A percentile compares a stretch with the other conserved stretches of the same genome.
Conservation (phyloP, 2,888 invertebrate species). For the Callimorpha dominula region DNA sequence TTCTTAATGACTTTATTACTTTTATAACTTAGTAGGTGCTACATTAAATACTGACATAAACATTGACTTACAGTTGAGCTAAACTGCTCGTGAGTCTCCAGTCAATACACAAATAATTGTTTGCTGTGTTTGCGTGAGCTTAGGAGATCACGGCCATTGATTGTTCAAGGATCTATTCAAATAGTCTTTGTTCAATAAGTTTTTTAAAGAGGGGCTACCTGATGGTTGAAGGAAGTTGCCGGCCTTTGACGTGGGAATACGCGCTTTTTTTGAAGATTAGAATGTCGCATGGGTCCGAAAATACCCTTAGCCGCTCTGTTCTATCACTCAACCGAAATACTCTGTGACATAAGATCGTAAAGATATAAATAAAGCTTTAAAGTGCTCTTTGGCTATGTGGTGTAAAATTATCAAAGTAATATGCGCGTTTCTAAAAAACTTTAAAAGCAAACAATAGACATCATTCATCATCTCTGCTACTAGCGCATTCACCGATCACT, state of each 20-base stretch:
- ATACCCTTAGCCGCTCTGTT: too few relatives aligned
- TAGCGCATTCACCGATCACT: constrained; percentile 6
- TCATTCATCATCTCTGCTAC: constrained; percentile 20
- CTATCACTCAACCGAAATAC: too few relatives aligned
- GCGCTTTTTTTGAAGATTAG: too few relatives aligned
- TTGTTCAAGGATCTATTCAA: neutral
- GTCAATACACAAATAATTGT: neutral
- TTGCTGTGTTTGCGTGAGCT: neutral
- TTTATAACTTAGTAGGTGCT: too few relatives aligned
- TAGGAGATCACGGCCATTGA: neutral
- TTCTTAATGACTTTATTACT: too few relatives aligned
- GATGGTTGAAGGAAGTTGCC: too few relatives aligned
- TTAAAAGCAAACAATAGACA: constrained; percentile 2
- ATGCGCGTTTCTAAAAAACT: neutral
- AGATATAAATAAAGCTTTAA: too few relatives aligned
- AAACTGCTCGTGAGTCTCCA: neutral
- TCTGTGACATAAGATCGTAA: too few relatives aligned
- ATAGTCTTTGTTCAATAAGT: neutral
- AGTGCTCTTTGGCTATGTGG: too few relatives aligned
- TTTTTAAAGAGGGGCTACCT: too few relatives aligned
- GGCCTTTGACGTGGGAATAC: too few relatives aligned
- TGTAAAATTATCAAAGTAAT: neutral
- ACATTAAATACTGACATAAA: neutral
- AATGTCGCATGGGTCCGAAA: too few relatives aligned
- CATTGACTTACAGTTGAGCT: neutral